Conservation (phyloP, 2,797 vertebrate genomes). For the Rhabdophis nuchalis region DNA sequence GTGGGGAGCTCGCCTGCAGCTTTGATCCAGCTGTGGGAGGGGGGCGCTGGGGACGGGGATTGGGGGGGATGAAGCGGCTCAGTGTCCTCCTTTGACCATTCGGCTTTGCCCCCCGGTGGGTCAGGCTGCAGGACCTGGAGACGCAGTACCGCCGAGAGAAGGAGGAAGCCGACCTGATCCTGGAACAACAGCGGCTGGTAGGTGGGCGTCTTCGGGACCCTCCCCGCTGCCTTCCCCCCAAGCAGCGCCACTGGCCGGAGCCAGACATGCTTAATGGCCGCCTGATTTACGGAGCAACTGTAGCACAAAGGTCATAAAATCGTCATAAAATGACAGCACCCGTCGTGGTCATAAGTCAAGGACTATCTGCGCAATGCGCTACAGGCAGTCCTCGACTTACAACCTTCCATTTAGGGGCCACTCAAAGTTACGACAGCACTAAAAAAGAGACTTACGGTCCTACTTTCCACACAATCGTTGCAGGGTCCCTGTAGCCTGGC, state of each 20-base stretch:
- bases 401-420: neutral
- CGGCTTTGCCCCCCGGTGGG: too few species aligned
- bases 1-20: neutral
- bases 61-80: neutral
- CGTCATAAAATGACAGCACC: neutral
- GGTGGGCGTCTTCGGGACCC: neutral
- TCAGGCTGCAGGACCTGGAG: slow-evolving; percentile 85
- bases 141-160: slow-evolving; percentile 84
- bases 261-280: fast-evolving
- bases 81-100: fast-evolving
- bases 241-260: fast-evolving
- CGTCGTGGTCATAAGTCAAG: neutral
- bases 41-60: fast-evolving
- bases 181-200: slow-evolving; percentile 89
- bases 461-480: fast-evolving
- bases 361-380: neutral
- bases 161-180: slow-evolving; percentile 84
- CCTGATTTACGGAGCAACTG: neutral
- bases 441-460: too few species aligned
- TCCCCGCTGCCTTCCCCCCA: too few species aligned
- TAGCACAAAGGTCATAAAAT: neutral
- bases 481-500: fast-evolving
- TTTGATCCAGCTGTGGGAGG: fast-evolving
- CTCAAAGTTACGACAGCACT: neutral
- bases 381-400: neutral